Percentiles rank a stretch among this genome's conserved stretches.
Conservation (phyloP, 2,113 vertebrate species). For the Paralichthys olivaceus region DNA sequence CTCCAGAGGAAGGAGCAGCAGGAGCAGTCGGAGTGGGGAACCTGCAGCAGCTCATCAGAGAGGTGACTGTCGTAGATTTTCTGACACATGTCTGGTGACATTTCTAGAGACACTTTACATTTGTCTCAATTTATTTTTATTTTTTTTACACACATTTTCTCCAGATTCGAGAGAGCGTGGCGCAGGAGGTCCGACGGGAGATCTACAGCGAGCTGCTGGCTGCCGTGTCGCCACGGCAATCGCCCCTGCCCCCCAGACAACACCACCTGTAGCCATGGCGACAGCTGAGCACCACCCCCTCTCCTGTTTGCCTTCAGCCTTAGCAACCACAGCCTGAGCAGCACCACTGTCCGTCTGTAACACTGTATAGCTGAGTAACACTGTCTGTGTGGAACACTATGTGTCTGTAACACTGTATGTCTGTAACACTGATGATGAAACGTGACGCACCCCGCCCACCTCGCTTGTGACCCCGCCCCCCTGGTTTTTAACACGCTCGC, state of each 20-base stretch:
- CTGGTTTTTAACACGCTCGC: background rate
- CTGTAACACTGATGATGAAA: conserved; percentile 62
- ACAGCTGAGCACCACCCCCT: conserved; percentile 5
- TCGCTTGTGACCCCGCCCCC: background rate
- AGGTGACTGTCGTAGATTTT: conserved; percentile 75
- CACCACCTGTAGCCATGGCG: conserved; percentile 50
- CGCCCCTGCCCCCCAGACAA: conserved; percentile 57
- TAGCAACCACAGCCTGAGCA: conserved; percentile 37
- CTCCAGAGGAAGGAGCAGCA: background rate
- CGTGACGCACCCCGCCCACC: conserved; percentile 5
- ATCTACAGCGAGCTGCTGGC: conserved; percentile 92
- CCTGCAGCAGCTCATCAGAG: conserved; percentile 90
- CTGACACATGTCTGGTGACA: too few relatives aligned
- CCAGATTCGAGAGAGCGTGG: conserved; percentile 93
- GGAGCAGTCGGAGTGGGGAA: conserved; percentile 74
- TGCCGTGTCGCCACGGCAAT: conserved; percentile 84
- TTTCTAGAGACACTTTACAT: too few relatives aligned
- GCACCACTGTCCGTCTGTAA: conserved; percentile 63
- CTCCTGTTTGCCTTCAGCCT: conserved; percentile 22
- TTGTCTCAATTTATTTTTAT: background rate
- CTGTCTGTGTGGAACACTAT: conserved; percentile 51
- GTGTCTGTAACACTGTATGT: conserved; percentile 70
- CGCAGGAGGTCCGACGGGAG: conserved; percentile 92
- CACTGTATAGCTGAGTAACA: conserved; percentile 66
- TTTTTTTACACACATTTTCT: conserved; percentile 4